Evolutionary conservation across 1,140 invertebrate genomes (phyloP).

Genomic region (Zaprionus lachaisei): DNA sequence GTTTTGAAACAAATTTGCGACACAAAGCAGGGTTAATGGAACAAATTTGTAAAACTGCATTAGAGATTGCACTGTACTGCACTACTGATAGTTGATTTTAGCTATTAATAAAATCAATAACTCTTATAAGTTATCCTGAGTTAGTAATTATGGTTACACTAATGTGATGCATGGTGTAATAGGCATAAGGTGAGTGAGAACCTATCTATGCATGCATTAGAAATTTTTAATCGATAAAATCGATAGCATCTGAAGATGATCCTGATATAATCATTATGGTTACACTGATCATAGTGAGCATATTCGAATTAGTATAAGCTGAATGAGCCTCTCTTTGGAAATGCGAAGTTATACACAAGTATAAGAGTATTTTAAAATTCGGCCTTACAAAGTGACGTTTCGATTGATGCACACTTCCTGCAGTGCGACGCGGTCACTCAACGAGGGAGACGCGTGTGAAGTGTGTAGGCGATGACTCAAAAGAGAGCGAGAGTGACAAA

Average conservation of each 20-base stretch:
- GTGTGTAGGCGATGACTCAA: slow-evolving; percentile 67
- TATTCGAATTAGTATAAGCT: neutral
- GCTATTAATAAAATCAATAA: too few species aligned
- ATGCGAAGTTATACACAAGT: neutral
- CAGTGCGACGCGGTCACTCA: slow-evolving; percentile 35
- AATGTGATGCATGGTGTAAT: too few species aligned
- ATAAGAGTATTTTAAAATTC: slow-evolving; percentile 23
- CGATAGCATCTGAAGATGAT: neutral
- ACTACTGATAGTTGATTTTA: too few species aligned
- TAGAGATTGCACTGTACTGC: neutral
- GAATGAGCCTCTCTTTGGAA: neutral
- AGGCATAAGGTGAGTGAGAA: too few species aligned
- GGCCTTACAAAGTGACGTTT: slow-evolving; percentile 1
- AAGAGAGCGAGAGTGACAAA: slow-evolving; percentile 74
- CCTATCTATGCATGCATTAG: neutral
- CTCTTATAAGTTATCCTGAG: too few species aligned
- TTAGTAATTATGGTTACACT: too few species aligned
- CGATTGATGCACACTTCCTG: slow-evolving; percentile 34
- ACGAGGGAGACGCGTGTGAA: slow-evolving; percentile 12
- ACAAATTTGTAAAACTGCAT: neutral
- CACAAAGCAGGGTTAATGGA: neutral
- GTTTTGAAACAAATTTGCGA: neutral
- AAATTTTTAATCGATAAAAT: neutral
- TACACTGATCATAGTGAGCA: neutral
- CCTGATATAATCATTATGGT: neutral